These are phyloP conservation scores for Aplocera efformata DNA, from an alignment of 2,888 invertebrate genomes.

Conservation along the genomic window DNA sequence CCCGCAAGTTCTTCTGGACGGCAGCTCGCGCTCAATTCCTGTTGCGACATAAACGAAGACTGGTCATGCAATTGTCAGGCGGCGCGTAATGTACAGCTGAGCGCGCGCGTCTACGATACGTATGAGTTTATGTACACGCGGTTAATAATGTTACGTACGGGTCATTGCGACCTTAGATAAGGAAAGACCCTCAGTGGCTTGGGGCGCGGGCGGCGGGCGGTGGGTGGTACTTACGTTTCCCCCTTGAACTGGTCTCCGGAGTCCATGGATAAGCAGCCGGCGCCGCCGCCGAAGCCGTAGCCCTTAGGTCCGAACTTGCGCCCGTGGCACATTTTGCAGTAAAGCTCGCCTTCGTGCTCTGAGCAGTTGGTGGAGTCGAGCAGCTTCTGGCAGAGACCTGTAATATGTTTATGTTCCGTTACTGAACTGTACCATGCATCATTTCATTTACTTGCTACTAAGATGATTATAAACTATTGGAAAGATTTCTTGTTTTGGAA, in stretches of 20 bases:
- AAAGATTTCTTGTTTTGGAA: no score
- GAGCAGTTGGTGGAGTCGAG: constrained; percentile 99
- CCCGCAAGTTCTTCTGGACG: constrained; percentile 69
- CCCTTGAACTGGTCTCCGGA: constrained; percentile 92
- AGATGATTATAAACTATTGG: no score
- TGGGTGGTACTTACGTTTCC: constrained; percentile 85
- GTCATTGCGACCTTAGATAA: constrained; percentile 73
- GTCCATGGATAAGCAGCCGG: constrained; percentile 98
- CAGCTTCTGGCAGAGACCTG: constrained; percentile 97
- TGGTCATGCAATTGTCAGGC: constrained; percentile 80
- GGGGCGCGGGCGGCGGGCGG: constrained; percentile 78
- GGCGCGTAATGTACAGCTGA: constrained; percentile 78
- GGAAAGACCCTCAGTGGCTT: constrained; percentile 80
- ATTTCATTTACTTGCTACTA: no score
- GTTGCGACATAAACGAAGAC: constrained; percentile 80
- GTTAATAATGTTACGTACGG: constrained; percentile 79
- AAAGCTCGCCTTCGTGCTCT: constrained; percentile 97
- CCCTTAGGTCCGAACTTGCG: constrained; percentile 99
- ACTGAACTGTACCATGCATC: no score
- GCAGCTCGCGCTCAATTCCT: constrained; percentile 75
- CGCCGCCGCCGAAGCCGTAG: constrained; percentile 98
- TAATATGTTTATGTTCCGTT: constrained; percentile 13
- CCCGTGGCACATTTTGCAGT: constrained; percentile 98
- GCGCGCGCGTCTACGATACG: constrained; percentile 71
- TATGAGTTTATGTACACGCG: constrained; percentile 78